Evolutionary conservation across 2,113 vertebrate genomes (phyloP).

Genomic region (Podarcis muralis): DNA sequence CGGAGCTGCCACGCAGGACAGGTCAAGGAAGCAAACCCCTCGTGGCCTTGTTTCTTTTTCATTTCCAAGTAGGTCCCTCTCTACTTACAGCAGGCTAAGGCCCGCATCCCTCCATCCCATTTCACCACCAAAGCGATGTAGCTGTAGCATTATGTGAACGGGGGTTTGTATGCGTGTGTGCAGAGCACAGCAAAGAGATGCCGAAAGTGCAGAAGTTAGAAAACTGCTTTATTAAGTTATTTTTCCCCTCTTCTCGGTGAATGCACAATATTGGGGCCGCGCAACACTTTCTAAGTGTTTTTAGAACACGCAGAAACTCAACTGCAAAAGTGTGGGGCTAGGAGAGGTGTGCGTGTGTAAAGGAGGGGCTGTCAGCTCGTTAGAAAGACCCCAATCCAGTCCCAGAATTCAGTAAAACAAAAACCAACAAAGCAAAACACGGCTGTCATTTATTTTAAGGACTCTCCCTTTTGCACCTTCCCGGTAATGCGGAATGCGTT

Average conservation of each 20-base stretch:
- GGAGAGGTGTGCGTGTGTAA: not conserved
- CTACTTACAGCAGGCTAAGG: too few species aligned
- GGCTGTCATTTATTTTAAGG: not conserved
- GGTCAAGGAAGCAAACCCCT: constrained; percentile 31
- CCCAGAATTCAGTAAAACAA: not conserved
- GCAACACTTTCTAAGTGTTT: not conserved
- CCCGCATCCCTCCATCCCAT: not conserved
- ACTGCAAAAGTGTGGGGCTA: not conserved
- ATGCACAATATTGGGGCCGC: not conserved
- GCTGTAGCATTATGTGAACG: not conserved
- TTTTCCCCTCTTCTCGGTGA: not conserved
- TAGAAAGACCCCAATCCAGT: not conserved
- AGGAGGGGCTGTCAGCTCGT: not conserved
- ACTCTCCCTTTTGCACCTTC: not conserved
- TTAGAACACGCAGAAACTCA: too few species aligned
- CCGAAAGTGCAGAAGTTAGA: not conserved
- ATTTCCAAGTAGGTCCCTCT: constrained; percentile 3
- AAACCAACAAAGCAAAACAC: not conserved
- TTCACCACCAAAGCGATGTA: not conserved
- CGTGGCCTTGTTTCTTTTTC: not conserved
- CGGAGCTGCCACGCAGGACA: not conserved
- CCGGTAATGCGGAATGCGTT: not conserved
- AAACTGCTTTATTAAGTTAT: not conserved
- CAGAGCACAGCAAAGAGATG: not conserved
- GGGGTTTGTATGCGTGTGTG: not conserved